Percentiles rank a stretch among this genome's conserved stretches.
Conservation (phyloP, 2,113 vertebrate genomes). For the Etia nguti region DNA sequence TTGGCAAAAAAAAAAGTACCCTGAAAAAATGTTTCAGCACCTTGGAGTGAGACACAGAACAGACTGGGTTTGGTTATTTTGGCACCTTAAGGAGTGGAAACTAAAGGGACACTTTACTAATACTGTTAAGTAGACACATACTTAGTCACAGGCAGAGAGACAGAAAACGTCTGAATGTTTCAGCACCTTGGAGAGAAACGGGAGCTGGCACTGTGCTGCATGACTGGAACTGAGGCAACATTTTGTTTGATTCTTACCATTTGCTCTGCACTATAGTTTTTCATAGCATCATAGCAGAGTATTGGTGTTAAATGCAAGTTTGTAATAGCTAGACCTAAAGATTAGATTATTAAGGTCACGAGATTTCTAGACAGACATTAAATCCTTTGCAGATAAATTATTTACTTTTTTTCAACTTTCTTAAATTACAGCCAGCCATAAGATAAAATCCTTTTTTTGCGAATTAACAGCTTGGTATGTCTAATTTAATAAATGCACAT, state of each 20-base stretch:
- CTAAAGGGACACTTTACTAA: background rate
- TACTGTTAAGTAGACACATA: slow-evolving; percentile 4
- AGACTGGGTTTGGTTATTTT: slow-evolving; percentile 21
- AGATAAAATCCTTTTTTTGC: background rate
- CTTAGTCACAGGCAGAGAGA: background rate
- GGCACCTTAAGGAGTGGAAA: background rate
- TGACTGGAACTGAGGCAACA: background rate
- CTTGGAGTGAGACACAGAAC: background rate
- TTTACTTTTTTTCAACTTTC: background rate
- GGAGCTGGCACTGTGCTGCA: background rate
- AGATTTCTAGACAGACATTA: background rate
- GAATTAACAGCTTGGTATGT: background rate
- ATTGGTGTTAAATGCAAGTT: background rate
- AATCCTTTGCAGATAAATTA: background rate
- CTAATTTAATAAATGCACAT: background rate
- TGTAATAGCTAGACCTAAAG: background rate
- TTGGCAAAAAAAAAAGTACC: background rate
- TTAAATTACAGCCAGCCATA: fast-evolving
- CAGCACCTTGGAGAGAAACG: slow-evolving; percentile 14
- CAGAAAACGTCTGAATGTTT: background rate
- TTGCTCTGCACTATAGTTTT: background rate
- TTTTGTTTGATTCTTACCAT: background rate
- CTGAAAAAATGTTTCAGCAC: background rate
- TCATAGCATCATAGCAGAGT: background rate
- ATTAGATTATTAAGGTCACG: background rate